A percentile compares a stretch with the other conserved stretches of the same genome.
Evolutionary conservation across 1,140 invertebrate species (phyloP).

Genomic region (Bombus breviceps): DNA sequence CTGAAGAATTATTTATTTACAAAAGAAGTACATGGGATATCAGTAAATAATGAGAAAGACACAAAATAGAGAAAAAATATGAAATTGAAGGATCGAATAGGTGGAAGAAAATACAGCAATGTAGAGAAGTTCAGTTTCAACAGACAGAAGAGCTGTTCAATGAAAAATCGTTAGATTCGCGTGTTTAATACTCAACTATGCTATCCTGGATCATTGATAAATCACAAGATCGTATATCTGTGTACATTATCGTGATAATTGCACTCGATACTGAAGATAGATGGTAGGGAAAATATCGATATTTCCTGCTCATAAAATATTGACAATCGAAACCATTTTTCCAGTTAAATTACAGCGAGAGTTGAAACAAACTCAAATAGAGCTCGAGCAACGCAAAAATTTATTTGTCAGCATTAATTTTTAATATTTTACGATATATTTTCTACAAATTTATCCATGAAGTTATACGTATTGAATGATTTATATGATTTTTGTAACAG

Average conservation of each 20-base stretch:
- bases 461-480: background rate
- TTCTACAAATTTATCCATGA: background rate
- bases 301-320: slow-evolving; percentile 25
- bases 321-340: background rate
- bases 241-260: slow-evolving; percentile 41
- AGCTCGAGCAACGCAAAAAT: background rate
- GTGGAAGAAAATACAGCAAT: slow-evolving; percentile 24
- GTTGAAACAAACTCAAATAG: background rate
- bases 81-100: background rate
- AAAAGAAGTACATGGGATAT: background rate
- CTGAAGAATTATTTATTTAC: background rate
- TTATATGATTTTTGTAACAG: background rate
- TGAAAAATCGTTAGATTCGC: slow-evolving; percentile 58
- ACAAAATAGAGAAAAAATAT: background rate
- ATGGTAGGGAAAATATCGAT: slow-evolving; percentile 10
- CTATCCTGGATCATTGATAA: slow-evolving; percentile 45
- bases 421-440: background rate
- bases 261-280: slow-evolving; percentile 26
- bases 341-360: background rate
- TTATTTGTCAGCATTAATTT: background rate
- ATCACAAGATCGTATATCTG: slow-evolving; percentile 19
- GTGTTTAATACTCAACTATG: slow-evolving; percentile 36
- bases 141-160: slow-evolving; percentile 40
- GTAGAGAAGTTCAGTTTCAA: slow-evolving; percentile 24
- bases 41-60: background rate